phyloP scores from a whole-genome alignment of 1,140 invertebrate species.

The Calephelis virginiensis region DNA sequence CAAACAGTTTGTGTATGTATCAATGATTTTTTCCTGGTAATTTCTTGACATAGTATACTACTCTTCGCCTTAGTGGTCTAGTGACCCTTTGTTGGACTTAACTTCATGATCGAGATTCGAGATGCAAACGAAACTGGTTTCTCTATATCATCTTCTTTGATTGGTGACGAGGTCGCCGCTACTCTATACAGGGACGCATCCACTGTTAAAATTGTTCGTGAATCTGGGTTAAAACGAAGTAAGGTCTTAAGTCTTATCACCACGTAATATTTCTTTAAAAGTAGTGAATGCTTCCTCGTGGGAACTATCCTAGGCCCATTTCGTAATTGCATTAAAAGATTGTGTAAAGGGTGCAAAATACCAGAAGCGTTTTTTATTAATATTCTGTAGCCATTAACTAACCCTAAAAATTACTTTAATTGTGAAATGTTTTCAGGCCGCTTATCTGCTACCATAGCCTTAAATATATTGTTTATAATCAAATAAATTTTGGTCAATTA shows the following conservation, averaged over 20 bases:
- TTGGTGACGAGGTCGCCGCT: constrained; percentile 44
- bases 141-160: constrained; percentile 21
- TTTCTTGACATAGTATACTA: no score
- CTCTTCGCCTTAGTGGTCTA: constrained; percentile 30
- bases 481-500: no score
- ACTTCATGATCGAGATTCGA: constrained; percentile 51
- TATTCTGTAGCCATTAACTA: constrained; percentile 41
- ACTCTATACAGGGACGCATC: constrained; percentile 48
- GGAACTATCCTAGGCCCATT: constrained; percentile 32
- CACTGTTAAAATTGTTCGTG: constrained; percentile 42
- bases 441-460: no score
- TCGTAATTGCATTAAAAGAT: constrained; percentile 33
- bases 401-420: constrained; percentile 36
- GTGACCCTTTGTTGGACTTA: constrained; percentile 12
- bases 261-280: constrained; percentile 41
- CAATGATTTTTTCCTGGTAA: no score
- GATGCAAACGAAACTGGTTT: constrained; percentile 15
- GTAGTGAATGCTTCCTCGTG: constrained; percentile 37
- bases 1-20: no score
- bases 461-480: no score
- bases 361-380: constrained; percentile 61
- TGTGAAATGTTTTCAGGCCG: constrained; percentile 12
- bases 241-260: neutral
- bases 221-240: constrained; percentile 57
- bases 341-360: constrained; percentile 46